Evolutionary conservation across 2,113 vertebrate species (phyloP).

Genomic region (Micromys minutus): DNA sequence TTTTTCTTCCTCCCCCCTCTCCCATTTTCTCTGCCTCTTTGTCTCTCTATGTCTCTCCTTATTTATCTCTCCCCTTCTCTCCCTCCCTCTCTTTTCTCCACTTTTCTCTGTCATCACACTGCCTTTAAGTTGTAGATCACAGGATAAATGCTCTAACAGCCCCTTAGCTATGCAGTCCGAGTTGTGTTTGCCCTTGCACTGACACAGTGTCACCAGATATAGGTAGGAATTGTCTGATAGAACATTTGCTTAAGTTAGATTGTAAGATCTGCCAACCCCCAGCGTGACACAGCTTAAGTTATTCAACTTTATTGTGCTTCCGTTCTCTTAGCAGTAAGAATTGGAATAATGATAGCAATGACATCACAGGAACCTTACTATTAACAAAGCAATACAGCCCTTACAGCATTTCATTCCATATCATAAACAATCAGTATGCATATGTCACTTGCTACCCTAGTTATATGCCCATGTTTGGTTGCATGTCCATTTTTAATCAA

Average conservation of each 20-base stretch:
- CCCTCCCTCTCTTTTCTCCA: background rate
- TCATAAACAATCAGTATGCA: no score
- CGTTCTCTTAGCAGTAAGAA: background rate
- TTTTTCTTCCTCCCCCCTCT: no score
- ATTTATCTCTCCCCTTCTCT: background rate
- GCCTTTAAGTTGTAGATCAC: no score
- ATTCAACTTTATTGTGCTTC: background rate
- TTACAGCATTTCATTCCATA: background rate
- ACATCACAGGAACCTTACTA: background rate
- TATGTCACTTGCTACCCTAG: background rate
- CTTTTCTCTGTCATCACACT: background rate
- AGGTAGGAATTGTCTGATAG: background rate
- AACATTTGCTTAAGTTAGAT: background rate
- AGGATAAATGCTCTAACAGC: background rate
- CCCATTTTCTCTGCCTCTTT: no score
- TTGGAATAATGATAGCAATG: background rate
- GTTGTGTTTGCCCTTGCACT: background rate
- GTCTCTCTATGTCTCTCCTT: no score
- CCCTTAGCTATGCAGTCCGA: background rate
- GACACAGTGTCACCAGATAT: background rate
- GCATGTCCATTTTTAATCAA: background rate
- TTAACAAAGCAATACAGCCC: background rate
- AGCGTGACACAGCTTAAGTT: background rate
- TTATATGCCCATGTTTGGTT: background rate
- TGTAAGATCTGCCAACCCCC: background rate